These are phyloP conservation scores for Epizoanthus rinbou DNA, from an alignment of 92 coral and sea anemone species.

Conservation along the genomic window DNA sequence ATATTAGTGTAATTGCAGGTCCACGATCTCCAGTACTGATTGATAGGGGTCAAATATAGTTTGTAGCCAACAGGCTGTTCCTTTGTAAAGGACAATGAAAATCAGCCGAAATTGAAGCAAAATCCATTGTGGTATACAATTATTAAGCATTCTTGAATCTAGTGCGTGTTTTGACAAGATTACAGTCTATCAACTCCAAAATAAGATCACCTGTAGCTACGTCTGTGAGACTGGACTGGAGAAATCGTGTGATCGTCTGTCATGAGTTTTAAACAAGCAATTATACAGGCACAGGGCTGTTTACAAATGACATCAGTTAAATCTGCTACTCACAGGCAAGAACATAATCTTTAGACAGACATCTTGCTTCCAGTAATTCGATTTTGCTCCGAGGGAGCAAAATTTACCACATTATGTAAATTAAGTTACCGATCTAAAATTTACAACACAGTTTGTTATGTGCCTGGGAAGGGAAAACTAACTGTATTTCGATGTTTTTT, in stretches of 20 bases:
- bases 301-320: background rate
- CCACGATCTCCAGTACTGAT: too few relatives aligned
- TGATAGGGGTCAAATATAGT: background rate
- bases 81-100: background rate
- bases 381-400: conserved; percentile 25
- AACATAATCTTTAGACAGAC: background rate
- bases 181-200: background rate
- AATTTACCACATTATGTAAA: background rate
- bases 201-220: conserved; percentile 18
- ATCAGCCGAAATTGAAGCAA: background rate
- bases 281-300: background rate
- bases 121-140: background rate
- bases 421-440: background rate
- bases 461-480: background rate
- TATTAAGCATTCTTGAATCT: background rate
- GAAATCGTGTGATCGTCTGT: background rate
- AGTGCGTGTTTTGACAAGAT: background rate
- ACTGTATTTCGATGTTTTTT: background rate
- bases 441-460: background rate
- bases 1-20: too few relatives aligned
- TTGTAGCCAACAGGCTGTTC: background rate
- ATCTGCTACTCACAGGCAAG: background rate
- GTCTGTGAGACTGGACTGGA: background rate
- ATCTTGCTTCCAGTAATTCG: conserved; percentile 24
- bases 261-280: background rate